Evolutionary conservation across 2,113 vertebrate species (phyloP).

Genomic region (Phalacrocorax pelagicus): DNA sequence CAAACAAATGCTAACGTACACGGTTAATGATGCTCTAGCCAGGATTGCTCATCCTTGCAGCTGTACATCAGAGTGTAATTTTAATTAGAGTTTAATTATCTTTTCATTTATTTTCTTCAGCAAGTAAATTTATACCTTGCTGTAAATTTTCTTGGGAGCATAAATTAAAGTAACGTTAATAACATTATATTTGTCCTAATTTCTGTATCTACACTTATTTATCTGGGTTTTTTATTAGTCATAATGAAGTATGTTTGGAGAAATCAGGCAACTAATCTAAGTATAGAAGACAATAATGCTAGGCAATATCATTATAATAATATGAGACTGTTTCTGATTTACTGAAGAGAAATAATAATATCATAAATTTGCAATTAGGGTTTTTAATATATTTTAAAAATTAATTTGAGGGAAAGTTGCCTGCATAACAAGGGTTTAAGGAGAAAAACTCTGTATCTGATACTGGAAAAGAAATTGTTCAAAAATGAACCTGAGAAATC

Average conservation of each 20-base stretch:
- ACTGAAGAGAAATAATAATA: constrained; percentile 26
- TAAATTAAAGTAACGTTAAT: constrained; percentile 61
- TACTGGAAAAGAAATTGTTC: background rate
- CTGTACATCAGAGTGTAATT: constrained; percentile 54
- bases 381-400: background rate
- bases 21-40: constrained; percentile 31
- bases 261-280: constrained; percentile 42
- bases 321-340: constrained; percentile 36
- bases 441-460: background rate
- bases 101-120: constrained; percentile 55
- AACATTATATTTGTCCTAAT: constrained; percentile 54
- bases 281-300: constrained; percentile 15
- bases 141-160: constrained; percentile 48
- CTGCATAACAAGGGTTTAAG: background rate
- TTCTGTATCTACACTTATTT: constrained; percentile 52
- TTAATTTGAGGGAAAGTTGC: background rate
- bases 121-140: constrained; percentile 51
- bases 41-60: constrained; percentile 37
- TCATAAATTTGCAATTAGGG: background rate
- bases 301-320: constrained; percentile 36
- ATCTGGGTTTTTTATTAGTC: constrained; percentile 41
- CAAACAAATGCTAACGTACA: constrained; percentile 2
- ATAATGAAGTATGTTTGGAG: constrained; percentile 32
- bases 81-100: constrained; percentile 66
- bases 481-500: background rate